Evolutionary conservation across 2,888 invertebrate species (phyloP).

Genomic region (Rhorus exstirpatorius): DNA sequence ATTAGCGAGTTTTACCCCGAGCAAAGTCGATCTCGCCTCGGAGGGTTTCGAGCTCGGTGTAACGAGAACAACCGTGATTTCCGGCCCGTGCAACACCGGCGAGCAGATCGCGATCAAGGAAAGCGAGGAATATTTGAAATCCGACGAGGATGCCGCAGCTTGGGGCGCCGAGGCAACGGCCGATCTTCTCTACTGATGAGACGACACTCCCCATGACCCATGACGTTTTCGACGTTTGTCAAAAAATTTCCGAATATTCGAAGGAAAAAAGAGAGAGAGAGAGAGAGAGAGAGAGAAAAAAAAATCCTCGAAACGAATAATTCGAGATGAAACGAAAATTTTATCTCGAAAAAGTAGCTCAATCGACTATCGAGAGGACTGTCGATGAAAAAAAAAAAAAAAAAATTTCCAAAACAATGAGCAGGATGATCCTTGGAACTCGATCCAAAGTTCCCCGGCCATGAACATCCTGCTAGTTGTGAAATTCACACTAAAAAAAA

Average conservation of each 20-base stretch:
- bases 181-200: constrained; percentile 86
- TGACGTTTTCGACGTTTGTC: neutral
- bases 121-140: constrained; percentile 85
- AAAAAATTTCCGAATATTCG: neutral
- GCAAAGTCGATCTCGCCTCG: constrained; percentile 90
- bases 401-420: constrained; percentile 12
- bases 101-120: constrained; percentile 64
- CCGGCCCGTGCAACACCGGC: constrained; percentile 62
- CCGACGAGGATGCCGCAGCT: constrained; percentile 85
- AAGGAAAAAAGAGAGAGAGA: neutral
- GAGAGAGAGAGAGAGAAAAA: neutral
- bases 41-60: constrained; percentile 93
- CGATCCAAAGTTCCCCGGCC: constrained; percentile 56
- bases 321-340: neutral
- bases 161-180: constrained; percentile 86
- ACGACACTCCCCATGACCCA: no score
- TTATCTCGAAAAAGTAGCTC: no score
- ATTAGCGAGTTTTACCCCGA: constrained; percentile 94
- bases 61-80: constrained; percentile 88
- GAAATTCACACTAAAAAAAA: no score
- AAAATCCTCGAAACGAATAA: neutral
- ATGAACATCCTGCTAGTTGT: constrained; percentile 58
- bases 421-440: constrained; percentile 62
- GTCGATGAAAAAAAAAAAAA: no score
- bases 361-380: no score